phyloP scores from a whole-genome alignment of 2,888 invertebrate species.

The Allolobophora icterica region DNA sequence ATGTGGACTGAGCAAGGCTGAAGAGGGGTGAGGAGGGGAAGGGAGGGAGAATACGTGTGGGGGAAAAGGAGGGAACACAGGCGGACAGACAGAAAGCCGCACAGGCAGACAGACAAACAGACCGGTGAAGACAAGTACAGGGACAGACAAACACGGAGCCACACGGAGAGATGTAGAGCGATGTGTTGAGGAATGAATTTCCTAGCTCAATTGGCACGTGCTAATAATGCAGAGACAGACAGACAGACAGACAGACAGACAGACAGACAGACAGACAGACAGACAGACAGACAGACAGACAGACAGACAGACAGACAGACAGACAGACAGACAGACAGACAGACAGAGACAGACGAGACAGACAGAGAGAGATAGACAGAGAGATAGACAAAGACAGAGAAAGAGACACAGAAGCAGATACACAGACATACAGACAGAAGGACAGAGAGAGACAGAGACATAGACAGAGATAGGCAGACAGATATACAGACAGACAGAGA shows the following conservation, averaged over 20 bases:
- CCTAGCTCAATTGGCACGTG: too few relatives aligned
- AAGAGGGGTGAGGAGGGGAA: neutral
- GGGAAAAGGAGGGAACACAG: too few relatives aligned
- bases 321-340: neutral
- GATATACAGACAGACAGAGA: neutral
- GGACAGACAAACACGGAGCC: too few relatives aligned
- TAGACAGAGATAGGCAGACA: neutral
- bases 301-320: slow-evolving; percentile 11
- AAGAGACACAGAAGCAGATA: neutral
- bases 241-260: neutral
- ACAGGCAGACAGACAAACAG: too few relatives aligned
- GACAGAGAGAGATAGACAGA: neutral
- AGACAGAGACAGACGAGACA: neutral
- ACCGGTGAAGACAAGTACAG: too few relatives aligned
- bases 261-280: neutral
- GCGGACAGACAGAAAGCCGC: too few relatives aligned
- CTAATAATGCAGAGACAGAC: too few relatives aligned
- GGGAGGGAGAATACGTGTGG: neutral
- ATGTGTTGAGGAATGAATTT: too few relatives aligned
- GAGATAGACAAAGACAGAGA: neutral
- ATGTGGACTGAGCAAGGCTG: neutral
- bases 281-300: neutral
- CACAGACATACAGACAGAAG: neutral
- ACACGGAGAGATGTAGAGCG: too few relatives aligned
- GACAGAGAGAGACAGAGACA: too few relatives aligned